Evolutionary conservation across 2,888 invertebrate genomes (phyloP), one percentile per base, ranked within the genome.

Genomic region (Protodeltote pygarga): DNA sequence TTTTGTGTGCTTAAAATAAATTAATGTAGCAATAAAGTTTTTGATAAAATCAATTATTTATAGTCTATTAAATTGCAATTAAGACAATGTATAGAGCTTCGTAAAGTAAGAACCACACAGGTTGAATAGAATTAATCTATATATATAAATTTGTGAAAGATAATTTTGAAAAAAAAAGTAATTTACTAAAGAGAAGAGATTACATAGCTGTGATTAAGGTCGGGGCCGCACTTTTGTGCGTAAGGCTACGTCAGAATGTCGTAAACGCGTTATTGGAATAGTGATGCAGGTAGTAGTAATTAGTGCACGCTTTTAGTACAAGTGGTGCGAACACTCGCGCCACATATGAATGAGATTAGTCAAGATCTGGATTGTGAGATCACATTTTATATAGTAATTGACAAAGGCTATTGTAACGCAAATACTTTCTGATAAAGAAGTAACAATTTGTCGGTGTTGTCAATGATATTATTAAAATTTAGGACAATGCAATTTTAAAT

Each of bases 11-110:
- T 84, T 84, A 71, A 79, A 85, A 66, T 79, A 78, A 81, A 79
- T 75, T 79, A 81, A 81, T 59, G 77, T 88, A 89, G 90, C 88
- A 90, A 90, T 90, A 89, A 84, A 68, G 83, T 72, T 79, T 85
- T 86, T 87, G 86, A 91, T 89, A 85, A 90, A 92, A 91, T 92
- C 92, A 92, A 92, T 92, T 92, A 92, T 91, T 89, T 89, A 89
- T 89, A 81, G 82, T 83, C 75, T 83, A 83, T 85, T 85, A 75
- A 81, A 85, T 87, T 83, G 87, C 86, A 83, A 87, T 80, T 89
- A 92, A 89, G 89, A 87, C 81, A 87, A 85, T 91, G 92, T 92
- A 91, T 92, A 92, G 92, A 92, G 92, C 92, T 92, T 92, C 79
- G 86, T 91, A 92, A 85, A 79, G 73, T 89, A 89, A 88, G 89